These are phyloP conservation scores for Lucilia cuprina DNA, from an alignment of 1,140 invertebrate species.

Conservation along the genomic window DNA sequence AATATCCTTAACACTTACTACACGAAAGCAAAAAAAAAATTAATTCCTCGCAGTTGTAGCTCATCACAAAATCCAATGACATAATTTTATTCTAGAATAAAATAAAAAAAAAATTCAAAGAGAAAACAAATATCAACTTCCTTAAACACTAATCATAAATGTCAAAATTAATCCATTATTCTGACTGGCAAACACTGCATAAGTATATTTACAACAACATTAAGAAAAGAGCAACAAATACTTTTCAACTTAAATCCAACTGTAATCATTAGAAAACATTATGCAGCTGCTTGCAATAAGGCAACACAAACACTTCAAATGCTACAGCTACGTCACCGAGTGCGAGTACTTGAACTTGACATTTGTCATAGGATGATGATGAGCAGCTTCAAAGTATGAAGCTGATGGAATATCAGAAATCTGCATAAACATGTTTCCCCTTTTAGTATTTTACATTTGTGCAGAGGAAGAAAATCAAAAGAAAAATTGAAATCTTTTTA, in stretches of 20 bases:
- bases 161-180: conserved; percentile 8
- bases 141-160: background rate
- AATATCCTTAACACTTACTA: too few species aligned
- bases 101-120: background rate
- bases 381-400: background rate
- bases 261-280: background rate
- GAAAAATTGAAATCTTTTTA: background rate
- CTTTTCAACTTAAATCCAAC: background rate
- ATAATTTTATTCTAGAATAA: too few species aligned
- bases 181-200: background rate
- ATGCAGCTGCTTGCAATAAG: background rate
- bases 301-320: background rate
- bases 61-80: background rate
- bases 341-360: conserved; percentile 7
- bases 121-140: background rate
- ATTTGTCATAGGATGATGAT: background rate
- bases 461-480: background rate
- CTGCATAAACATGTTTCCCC: background rate
- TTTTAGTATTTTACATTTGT: background rate
- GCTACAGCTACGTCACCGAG: background rate
- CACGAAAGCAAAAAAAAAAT: background rate
- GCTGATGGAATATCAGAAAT: background rate
- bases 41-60: background rate
- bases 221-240: background rate
- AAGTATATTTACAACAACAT: background rate